A percentile compares a stretch with the other conserved stretches of the same genome.
phyloP scores from a whole-genome alignment of 2,113 vertebrate species.

The Gnathonemus longibarbis region DNA sequence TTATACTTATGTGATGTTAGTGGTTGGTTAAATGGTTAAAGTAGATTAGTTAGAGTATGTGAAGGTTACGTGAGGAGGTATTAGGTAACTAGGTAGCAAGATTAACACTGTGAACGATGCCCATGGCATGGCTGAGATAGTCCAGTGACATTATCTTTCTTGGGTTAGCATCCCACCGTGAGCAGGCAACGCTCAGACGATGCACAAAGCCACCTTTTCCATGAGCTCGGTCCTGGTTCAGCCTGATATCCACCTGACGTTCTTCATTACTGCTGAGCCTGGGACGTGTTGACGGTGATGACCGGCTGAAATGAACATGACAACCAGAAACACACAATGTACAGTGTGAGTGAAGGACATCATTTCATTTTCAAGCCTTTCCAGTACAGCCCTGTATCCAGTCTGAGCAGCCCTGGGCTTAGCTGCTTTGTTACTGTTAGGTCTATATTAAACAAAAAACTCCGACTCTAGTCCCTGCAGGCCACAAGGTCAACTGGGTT shows the following conservation, averaged over 20 bases:
- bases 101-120: neutral
- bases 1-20: neutral
- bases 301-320: slow-evolving; percentile 47
- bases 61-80: neutral
- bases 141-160: neutral
- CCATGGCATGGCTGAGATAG: neutral
- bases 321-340: neutral
- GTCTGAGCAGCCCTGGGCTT: neutral
- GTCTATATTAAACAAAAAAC: neutral
- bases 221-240: neutral
- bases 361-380: neutral
- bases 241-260: neutral
- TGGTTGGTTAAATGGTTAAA: neutral
- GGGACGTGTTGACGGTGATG: slow-evolving; percentile 44
- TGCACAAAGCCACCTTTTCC: neutral
- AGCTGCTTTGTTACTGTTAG: neutral
- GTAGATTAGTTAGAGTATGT: neutral
- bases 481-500: neutral
- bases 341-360: neutral
- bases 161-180: neutral
- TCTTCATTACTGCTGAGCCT: slow-evolving; percentile 14
- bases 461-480: neutral
- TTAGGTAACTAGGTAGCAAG: neutral
- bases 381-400: neutral
- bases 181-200: neutral